phyloP scores from a whole-genome alignment of 2,797 vertebrate species.

The Oophaga sylvatica region DNA sequence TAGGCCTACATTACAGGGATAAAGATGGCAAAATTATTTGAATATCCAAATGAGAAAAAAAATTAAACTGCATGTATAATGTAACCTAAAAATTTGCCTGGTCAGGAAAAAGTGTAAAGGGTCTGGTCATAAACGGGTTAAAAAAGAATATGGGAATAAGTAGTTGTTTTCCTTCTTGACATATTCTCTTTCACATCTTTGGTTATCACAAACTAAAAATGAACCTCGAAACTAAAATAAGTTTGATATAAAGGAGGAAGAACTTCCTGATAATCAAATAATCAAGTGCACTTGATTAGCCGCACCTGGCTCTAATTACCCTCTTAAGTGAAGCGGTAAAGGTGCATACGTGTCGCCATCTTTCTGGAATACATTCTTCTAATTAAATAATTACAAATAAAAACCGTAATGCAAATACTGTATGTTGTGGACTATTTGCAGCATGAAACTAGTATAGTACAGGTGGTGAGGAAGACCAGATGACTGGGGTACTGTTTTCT shows the following conservation, averaged over 20 bases:
- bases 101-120: no score
- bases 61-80: no score
- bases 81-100: no score
- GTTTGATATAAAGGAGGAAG: not conserved
- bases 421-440: not conserved
- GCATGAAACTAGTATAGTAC: not conserved
- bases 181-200: not conserved
- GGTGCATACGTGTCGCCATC: not conserved
- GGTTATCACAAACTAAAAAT: not conserved
- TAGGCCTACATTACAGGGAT: no score
- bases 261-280: conserved; percentile 8
- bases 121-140: no score
- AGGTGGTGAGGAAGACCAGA: not conserved
- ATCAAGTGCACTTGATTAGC: not conserved
- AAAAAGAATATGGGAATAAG: not conserved
- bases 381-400: conserved; percentile 1
- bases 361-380: not conserved
- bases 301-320: not conserved
- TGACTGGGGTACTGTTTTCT: not conserved
- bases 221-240: not conserved
- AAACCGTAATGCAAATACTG: not conserved
- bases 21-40: no score
- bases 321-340: not conserved
- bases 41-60: no score
- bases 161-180: not conserved